Evolutionary conservation across 2,797 vertebrate species (phyloP).

Genomic region (Lepilemur septentrionalis): DNA sequence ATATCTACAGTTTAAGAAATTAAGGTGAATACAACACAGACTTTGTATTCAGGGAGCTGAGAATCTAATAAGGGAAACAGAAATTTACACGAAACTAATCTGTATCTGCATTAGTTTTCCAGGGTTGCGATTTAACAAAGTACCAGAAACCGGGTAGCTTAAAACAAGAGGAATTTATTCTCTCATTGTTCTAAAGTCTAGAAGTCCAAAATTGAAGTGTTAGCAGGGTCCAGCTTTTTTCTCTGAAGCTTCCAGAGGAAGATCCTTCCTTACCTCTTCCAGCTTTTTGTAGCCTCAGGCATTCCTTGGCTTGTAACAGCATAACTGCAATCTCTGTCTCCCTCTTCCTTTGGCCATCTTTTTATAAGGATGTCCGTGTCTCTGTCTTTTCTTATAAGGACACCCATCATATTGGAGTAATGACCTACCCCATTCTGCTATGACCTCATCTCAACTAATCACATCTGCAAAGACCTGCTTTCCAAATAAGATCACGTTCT

Average conservation of each 20-base stretch:
- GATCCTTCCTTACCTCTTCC: neutral
- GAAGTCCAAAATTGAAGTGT: neutral
- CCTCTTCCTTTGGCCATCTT: neutral
- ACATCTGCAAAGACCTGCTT: neutral
- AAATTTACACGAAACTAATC: neutral
- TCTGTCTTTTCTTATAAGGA: neutral
- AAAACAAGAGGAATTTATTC: neutral
- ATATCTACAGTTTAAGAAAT: neutral
- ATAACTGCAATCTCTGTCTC: neutral
- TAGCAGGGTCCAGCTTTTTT: neutral
- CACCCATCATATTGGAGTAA: neutral
- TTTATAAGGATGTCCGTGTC: neutral
- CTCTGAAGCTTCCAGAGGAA: neutral
- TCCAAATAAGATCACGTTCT: neutral
- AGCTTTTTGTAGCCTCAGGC: neutral
- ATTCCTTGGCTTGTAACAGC: neutral
- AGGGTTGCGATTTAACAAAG: neutral
- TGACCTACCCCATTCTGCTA: neutral
- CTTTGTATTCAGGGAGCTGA: neutral
- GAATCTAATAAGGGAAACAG: neutral
- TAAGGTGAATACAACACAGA: neutral
- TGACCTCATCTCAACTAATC: neutral
- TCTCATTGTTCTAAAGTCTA: neutral
- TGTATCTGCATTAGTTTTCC: neutral
- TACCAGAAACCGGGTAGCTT: neutral